These are phyloP conservation scores for Rhabdomys pumilio DNA, from an alignment of 2,797 vertebrate genomes.

Conservation along the genomic window DNA sequence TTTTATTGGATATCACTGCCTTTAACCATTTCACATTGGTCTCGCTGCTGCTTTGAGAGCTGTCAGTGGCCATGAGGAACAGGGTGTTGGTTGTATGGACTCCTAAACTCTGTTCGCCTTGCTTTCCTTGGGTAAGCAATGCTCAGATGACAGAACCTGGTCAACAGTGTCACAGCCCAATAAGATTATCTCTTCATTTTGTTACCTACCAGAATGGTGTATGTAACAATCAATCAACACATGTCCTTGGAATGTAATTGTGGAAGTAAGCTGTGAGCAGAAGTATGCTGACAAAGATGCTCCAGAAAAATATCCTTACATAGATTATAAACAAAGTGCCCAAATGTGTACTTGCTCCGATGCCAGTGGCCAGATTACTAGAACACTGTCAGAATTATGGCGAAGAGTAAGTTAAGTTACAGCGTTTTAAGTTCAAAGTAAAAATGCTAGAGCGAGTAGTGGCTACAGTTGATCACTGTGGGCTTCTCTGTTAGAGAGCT, in stretches of 20 bases:
- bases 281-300: not conserved
- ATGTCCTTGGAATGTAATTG: not conserved
- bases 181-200: not conserved
- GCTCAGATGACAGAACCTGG: slow-evolving; percentile 28
- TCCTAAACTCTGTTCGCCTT: not conserved
- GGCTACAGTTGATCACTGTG: not conserved
- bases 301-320: slow-evolving; percentile 3
- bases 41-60: not conserved
- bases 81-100: not conserved
- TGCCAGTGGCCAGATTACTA: not conserved
- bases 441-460: not conserved
- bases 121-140: not conserved
- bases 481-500: no score
- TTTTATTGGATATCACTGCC: not conserved
- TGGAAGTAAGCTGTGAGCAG: not conserved
- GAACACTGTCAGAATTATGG: not conserved
- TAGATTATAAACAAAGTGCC: not conserved
- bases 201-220: slow-evolving; percentile 9
- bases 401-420: not conserved
- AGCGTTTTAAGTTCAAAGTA: not conserved
- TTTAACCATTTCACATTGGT: slow-evolving; percentile 34
- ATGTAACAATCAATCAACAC: not conserved
- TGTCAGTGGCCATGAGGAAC: not conserved
- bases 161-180: slow-evolving; percentile 1
- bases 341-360: not conserved